Base-by-base conservation (phyloP, 2,888 invertebrate species). In the Galerucella calmariensis region DNA sequence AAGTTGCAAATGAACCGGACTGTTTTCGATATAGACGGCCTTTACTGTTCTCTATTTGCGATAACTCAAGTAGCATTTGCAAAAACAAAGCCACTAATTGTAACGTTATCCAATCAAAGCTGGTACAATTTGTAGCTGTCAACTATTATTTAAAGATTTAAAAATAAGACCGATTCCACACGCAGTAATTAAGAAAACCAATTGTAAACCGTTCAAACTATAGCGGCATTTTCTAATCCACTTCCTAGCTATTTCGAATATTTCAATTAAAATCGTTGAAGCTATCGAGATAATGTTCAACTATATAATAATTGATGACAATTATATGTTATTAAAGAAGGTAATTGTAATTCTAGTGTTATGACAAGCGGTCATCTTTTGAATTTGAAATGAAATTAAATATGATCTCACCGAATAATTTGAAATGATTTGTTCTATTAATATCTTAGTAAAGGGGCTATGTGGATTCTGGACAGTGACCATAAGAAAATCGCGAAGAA, bases 261-360 rank as follows among this genome's bases (percentile, higher is more conserved):
- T 51, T 66, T 66, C 66, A 66, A 67, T 35, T 53, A 67, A 56
- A 58, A 41, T 51, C 1, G 56, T 67, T 67, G 20, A 41, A 24
- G 24, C 20, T 58, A 46, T 44, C 44, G 68, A 59, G 58, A 59
- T 58, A 46, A 46, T 11, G 8, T 58, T 62, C 48, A 48, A 62
- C 48, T 51, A 53, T 16, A 51, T n/a, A 62, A 69, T 63, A 70
- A 70, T 70, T 63, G 63, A 63, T n/a, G 12, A 16, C 53, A 70
- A 70, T 70, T 62, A 63, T 63, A 35, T 35, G 35, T 35, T 35
- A 35, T 35, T 35, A 35, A 70, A 70, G 70, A 63, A 70, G 63
- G 70, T 70, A 70, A 70, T 70, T 70, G 63, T 63, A 53, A 69
- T 63, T 59, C 53, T 63, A 20, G 24, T 27, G 51, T 63, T 62